These are phyloP conservation scores for Tanytarsus gracilentus DNA, from an alignment of 2,888 invertebrate species.

Conservation along the genomic window DNA sequence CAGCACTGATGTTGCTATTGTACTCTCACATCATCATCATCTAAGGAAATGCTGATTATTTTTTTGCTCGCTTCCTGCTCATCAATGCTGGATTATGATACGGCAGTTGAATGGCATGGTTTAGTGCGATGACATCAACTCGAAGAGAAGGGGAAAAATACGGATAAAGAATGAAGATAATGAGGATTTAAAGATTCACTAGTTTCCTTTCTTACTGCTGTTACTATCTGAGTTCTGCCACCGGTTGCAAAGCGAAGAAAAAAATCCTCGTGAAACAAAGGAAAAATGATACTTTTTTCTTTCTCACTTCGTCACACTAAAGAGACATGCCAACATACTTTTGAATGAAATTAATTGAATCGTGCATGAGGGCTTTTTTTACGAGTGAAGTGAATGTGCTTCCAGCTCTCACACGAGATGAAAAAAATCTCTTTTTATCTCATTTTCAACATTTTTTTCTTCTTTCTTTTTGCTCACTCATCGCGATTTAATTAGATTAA, in stretches of 20 bases:
- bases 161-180: slow-evolving; percentile 13
- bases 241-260: slow-evolving; percentile 16
- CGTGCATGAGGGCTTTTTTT: slow-evolving; percentile 15
- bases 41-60: neutral
- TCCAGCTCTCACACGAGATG: no score
- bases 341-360: slow-evolving; percentile 25
- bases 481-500: slow-evolving; percentile 19
- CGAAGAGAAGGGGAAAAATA: neutral
- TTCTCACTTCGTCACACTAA: slow-evolving; percentile 1
- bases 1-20: no score
- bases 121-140: neutral
- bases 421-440: neutral
- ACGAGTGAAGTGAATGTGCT: neutral
- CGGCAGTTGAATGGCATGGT: neutral
- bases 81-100: slow-evolving; percentile 23
- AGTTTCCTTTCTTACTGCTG: slow-evolving; percentile 10
- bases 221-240: neutral
- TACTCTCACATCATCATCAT: no score
- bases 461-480: neutral
- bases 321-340: slow-evolving; percentile 6
- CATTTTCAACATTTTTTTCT: neutral
- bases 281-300: neutral
- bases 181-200: slow-evolving; percentile 28
- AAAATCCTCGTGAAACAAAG: no score
- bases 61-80: neutral